Base-by-base conservation (phyloP, 2,797 vertebrate genomes). In the Capromys pilorides region DNA sequence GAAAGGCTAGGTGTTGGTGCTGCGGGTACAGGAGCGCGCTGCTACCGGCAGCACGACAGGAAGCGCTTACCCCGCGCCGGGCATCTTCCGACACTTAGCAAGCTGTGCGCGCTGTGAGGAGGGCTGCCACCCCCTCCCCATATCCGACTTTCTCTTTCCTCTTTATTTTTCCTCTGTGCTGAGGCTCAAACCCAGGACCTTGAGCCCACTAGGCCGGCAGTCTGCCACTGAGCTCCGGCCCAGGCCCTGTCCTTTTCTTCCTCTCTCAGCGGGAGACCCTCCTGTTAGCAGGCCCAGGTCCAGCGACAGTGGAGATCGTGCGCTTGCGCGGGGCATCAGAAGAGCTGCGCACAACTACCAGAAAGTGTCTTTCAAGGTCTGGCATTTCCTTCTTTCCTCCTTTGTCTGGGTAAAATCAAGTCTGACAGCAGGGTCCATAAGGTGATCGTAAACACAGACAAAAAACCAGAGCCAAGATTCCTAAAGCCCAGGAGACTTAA, bases 251-350 rank as follows among this genome's bases (percentile, higher is more conserved):
- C 33, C 59, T 45, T 79, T 8, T 71, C 69, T 71, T 39, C 9
- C 69, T 71, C 36, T 22, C 85, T 81, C 26, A 8, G 9, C 33
- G 61, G 39, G 6, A 64, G 18, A 64, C 5, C n/a, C 41, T 1
- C 1, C 14, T 22, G 7, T 36, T 11, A 16, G 39, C 5, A 61
- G 13, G 21, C 26, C 2, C 22, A 51, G 0, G 6, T 36, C 31
- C 26, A 5, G 31, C 10, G 4, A 1, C 11, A 45, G 31, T 4
- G 1, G 39, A 88, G 12, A 21, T 7, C 3, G 0, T 0, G 26
- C 21, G 41, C 19, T 6, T 16, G 10, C 4, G 21, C 5, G 59
- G 62, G 19, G 5, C n/a, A 5, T 5, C 22, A 39, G 41, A 90
- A 41, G n/a, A 36, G 26, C 7, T 5, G 14, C 0, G 22, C 9